Evolutionary conservation across 2,888 invertebrate genomes (phyloP).

Genomic region (Dysmachus trigonus): DNA sequence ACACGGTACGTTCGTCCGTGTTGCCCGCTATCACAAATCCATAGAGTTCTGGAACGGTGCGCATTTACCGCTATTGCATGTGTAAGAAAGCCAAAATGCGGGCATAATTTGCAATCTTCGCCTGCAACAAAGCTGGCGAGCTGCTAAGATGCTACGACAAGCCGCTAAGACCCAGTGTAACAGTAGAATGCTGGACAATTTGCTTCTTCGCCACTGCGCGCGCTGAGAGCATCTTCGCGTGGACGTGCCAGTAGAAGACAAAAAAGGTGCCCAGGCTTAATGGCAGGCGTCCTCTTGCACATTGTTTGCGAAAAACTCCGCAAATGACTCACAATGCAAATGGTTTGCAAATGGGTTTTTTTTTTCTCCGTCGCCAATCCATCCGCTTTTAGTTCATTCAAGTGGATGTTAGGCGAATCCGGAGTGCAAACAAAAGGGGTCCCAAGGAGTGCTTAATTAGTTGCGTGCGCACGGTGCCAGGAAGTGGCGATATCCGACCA

Average conservation of each 20-base stretch:
- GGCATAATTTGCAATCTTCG: background rate
- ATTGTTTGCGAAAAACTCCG: background rate
- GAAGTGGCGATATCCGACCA: slow-evolving; percentile 14
- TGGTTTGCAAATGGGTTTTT: background rate
- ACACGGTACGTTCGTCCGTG: background rate
- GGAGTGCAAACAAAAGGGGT: background rate
- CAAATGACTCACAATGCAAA: background rate
- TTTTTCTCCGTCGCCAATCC: background rate
- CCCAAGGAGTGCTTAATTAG: background rate
- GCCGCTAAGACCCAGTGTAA: background rate
- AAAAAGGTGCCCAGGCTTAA: background rate
- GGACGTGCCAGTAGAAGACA: background rate
- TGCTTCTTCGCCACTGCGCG: background rate
- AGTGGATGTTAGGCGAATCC: background rate
- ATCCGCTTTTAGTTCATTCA: background rate
- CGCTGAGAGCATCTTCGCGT: background rate
- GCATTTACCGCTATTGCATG: background rate
- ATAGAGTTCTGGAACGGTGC: background rate
- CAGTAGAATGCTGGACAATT: background rate
- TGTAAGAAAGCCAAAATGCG: background rate
- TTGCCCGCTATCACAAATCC: background rate
- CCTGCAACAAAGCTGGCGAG: background rate
- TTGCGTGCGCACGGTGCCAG: background rate
- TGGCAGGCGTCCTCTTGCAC: background rate
- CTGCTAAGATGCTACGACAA: background rate